These are phyloP conservation scores for Eilema sororculum DNA, from an alignment of 2,888 invertebrate species.

Conservation along the genomic window DNA sequence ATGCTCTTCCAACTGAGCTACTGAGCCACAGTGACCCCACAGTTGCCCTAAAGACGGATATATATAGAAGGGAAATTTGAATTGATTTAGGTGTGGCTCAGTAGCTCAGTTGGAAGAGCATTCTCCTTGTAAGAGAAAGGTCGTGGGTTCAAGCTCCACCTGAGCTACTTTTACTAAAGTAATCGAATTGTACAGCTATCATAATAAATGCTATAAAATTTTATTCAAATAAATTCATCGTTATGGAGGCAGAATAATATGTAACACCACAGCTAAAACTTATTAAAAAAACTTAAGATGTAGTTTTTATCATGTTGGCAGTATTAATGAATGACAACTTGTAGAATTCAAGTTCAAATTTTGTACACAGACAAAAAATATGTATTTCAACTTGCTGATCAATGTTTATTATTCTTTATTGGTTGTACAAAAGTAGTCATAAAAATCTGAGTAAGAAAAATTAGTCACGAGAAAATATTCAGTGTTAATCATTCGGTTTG, in stretches of 20 bases:
- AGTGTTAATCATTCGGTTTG: constrained; percentile 43
- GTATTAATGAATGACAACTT: neutral
- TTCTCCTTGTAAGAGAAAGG: too few relatives aligned
- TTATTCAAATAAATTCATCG: neutral
- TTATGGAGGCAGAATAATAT: too few relatives aligned
- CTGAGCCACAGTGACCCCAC: too few relatives aligned
- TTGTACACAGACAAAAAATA: constrained; percentile 7
- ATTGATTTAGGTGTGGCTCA: too few relatives aligned
- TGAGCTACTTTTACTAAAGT: too few relatives aligned
- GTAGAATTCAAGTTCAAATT: constrained; percentile 7
- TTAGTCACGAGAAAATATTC: constrained; percentile 48
- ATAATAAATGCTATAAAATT: too few relatives aligned
- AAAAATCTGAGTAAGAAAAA: constrained; percentile 5
- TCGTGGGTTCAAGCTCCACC: too few relatives aligned
- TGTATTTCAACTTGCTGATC: neutral
- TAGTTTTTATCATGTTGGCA: neutral
- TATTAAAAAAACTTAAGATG: neutral
- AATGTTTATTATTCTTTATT: constrained; percentile 1
- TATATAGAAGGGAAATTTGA: too few relatives aligned
- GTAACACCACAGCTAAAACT: neutral
- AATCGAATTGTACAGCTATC: too few relatives aligned
- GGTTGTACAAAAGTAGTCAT: neutral
- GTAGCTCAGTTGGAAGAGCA: too few relatives aligned
- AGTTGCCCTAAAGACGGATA: too few relatives aligned
- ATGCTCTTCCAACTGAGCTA: too few relatives aligned